Percentiles rank a stretch among this genome's conserved stretches.
These are phyloP conservation scores for Tipula vernalis DNA, from an alignment of 2,888 invertebrate genomes.

Conservation along the genomic window DNA sequence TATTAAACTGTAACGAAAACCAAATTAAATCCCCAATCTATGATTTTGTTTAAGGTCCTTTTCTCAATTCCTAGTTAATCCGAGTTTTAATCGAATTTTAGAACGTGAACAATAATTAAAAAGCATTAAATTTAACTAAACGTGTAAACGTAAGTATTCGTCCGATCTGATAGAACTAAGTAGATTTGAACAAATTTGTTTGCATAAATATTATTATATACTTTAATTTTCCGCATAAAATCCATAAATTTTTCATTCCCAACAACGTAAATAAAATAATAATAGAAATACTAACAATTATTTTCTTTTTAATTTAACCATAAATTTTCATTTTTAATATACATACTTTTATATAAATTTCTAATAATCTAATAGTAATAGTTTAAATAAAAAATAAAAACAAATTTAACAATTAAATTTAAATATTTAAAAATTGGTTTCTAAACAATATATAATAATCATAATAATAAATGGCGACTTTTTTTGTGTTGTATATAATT, in stretches of 20 bases:
- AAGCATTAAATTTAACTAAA: too few species aligned
- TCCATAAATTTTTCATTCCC: neutral
- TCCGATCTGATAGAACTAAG: neutral
- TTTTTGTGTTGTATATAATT: neutral
- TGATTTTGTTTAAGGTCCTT: too few species aligned
- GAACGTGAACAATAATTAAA: too few species aligned
- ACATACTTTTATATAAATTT: neutral
- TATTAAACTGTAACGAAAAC: too few species aligned
- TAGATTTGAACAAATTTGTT: neutral
- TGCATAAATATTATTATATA: neutral
- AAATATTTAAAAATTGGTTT: neutral
- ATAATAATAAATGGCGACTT: neutral
- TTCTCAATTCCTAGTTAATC: too few species aligned
- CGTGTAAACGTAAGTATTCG: neutral
- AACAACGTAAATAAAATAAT: neutral
- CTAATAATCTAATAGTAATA: neutral
- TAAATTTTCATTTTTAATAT: neutral
- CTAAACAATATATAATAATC: neutral
- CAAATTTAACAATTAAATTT: neutral
- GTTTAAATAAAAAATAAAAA: neutral
- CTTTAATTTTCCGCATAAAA: neutral
- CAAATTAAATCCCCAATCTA: too few species aligned
- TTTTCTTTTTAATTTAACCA: neutral
- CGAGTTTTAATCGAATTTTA: too few species aligned
- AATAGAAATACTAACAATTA: neutral